phyloP scores from a whole-genome alignment of 2,113 vertebrate genomes.

The Eptesicus fuscus region DNA sequence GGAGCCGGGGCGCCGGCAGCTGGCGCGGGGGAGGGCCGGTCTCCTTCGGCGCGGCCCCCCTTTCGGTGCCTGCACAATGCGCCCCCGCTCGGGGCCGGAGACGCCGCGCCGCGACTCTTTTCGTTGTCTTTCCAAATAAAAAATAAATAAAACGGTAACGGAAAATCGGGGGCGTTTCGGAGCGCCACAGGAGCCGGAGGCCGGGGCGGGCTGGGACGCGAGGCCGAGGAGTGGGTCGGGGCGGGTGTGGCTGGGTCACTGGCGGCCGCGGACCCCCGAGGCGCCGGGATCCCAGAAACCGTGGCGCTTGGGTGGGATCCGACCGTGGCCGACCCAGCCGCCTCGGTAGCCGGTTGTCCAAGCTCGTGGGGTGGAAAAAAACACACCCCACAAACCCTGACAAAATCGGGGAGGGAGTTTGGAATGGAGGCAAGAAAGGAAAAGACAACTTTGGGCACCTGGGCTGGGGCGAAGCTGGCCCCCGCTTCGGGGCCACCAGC shows the following conservation, averaged over 20 bases:
- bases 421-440: background rate
- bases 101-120: background rate
- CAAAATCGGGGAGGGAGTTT: background rate
- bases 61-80: background rate
- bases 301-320: background rate
- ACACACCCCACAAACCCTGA: background rate
- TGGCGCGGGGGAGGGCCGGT: background rate
- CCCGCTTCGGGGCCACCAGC: background rate
- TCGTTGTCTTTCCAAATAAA: conserved; percentile 19
- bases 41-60: background rate
- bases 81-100: background rate
- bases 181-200: background rate
- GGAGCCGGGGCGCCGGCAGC: too few relatives aligned
- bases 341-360: background rate
- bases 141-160: background rate
- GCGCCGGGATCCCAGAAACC: background rate
- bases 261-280: background rate
- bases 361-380: background rate
- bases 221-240: background rate
- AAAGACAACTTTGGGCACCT: conserved; percentile 9
- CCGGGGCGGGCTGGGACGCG: background rate
- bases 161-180: background rate
- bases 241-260: background rate
- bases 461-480: background rate
- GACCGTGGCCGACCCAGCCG: background rate